Conservation (phyloP, 2,888 invertebrate genomes). For the Tachina fera region DNA sequence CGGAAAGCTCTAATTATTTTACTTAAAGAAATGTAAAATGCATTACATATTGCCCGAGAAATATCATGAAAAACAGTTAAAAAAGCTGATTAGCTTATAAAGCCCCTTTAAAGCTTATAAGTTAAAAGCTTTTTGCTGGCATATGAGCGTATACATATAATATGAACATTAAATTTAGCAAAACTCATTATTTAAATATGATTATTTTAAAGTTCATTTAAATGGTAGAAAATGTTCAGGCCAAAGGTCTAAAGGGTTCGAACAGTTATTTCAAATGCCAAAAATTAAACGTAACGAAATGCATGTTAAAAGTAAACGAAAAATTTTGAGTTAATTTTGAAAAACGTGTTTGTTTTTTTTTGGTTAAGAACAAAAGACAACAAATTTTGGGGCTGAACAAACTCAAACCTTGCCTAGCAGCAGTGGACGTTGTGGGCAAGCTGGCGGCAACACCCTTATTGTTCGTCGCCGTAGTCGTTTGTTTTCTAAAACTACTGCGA, state of each 20-base stretch:
- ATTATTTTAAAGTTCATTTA: too few relatives aligned
- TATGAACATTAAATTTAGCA: too few relatives aligned
- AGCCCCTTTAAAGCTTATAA: background rate
- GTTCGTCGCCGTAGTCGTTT: conserved; percentile 34
- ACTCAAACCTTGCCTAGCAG: conserved; percentile 85
- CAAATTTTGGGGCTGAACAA: conserved; percentile 57
- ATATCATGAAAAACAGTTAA: too few relatives aligned
- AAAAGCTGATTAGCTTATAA: background rate
- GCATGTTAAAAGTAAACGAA: background rate
- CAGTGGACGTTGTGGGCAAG: conserved; percentile 76
- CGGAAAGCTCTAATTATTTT: too few relatives aligned
- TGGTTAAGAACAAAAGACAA: conserved; percentile 40
- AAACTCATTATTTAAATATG: too few relatives aligned
- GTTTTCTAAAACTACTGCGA: conserved; percentile 69
- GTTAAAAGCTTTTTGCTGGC: background rate
- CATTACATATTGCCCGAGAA: too few relatives aligned
- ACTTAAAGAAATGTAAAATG: too few relatives aligned
- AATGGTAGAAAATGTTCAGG: background rate
- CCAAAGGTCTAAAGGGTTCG: background rate
- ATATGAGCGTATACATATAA: background rate
- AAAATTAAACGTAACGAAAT: conserved; percentile 37
- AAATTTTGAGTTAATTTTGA: conserved; percentile 47
- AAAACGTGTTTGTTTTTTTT: conserved; percentile 7
- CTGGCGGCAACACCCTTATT: conserved; percentile 67
- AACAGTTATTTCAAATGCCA: conserved; percentile 42